phyloP scores from a whole-genome alignment of 2,888 invertebrate species.

The Selenia dentaria region DNA sequence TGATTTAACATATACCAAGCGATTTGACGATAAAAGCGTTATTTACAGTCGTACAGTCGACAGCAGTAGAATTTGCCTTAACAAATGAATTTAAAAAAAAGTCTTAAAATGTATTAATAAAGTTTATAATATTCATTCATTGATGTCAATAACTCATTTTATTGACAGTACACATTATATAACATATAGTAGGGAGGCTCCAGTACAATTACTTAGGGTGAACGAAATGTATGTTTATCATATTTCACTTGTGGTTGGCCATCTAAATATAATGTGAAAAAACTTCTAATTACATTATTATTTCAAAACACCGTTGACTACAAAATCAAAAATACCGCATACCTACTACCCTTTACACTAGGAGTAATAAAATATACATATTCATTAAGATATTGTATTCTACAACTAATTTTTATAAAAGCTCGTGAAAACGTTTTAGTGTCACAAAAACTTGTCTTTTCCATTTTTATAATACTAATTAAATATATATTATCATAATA shows the following conservation, averaged over 20 bases:
- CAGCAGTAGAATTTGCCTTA: constrained; percentile 14
- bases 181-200: no score
- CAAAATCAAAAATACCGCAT: constrained; percentile 36
- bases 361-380: constrained; percentile 80
- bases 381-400: constrained; percentile 52
- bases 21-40: constrained; percentile 45
- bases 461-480: constrained; percentile 57
- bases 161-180: no score
- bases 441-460: constrained; percentile 80
- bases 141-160: no score
- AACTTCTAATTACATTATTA: constrained; percentile 1
- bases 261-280: no score
- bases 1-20: constrained; percentile 46
- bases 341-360: constrained; percentile 62
- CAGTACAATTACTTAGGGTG: no score
- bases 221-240: no score
- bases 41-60: constrained; percentile 32
- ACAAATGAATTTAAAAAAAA: no score
- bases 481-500: constrained; percentile 45
- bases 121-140: no score
- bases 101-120: no score
- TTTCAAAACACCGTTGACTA: constrained; percentile 11
- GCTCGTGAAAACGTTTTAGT: constrained; percentile 76
- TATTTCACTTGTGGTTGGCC: no score
- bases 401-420: constrained; percentile 73